Conservation (phyloP, 2,888 invertebrate species). For the Cataglyphis altisquamis region DNA sequence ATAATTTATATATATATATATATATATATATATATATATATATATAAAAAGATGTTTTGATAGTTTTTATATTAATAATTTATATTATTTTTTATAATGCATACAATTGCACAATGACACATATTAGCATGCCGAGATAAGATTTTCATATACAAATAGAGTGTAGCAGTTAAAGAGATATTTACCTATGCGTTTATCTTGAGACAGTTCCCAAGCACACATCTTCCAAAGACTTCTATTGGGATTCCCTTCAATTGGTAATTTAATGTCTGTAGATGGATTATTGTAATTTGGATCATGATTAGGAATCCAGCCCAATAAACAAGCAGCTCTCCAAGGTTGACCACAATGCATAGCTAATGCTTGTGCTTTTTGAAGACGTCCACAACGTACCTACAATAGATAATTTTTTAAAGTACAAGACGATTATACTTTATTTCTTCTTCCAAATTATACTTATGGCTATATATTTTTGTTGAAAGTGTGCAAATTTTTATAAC, state of each 20-base stretch:
- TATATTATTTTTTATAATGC: background rate
- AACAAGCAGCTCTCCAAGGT: slow-evolving; percentile 95
- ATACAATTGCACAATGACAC: background rate
- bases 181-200: slow-evolving; percentile 82
- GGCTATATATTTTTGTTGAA: background rate
- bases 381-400: slow-evolving; percentile 94
- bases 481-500: background rate
- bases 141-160: background rate
- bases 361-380: slow-evolving; percentile 94
- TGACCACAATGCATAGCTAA: slow-evolving; percentile 95
- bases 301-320: slow-evolving; percentile 96
- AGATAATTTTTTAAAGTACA: slow-evolving; percentile 79
- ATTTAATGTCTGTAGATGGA: slow-evolving; percentile 80
- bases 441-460: background rate
- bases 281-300: slow-evolving; percentile 93
- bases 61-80: background rate
- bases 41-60: background rate
- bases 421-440: background rate
- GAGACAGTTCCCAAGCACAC: slow-evolving; percentile 89
- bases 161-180: background rate
- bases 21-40: no score
- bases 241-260: slow-evolving; percentile 93
- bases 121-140: background rate
- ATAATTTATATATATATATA: no score
- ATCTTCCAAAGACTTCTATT: slow-evolving; percentile 93